Evolutionary conservation across 2,113 vertebrate genomes (phyloP).

Genomic region (Brachyhypopomus gauderio): DNA sequence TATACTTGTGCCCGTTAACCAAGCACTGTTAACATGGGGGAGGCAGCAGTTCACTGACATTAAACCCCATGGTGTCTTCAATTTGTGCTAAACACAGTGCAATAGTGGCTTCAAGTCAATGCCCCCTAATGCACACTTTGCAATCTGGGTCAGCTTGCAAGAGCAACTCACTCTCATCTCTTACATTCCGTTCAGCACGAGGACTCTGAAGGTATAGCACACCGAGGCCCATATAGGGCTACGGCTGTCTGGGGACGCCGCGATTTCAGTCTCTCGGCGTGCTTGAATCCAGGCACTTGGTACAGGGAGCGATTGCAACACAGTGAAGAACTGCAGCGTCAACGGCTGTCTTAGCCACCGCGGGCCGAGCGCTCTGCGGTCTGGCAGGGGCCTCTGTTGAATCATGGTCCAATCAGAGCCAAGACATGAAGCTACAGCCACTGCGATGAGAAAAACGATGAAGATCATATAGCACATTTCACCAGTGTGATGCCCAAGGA

Average conservation of each 20-base stretch:
- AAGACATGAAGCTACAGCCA: slow-evolving; percentile 19
- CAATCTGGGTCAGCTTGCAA: not conserved
- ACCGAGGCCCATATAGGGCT: not conserved
- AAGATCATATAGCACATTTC: slow-evolving; percentile 10
- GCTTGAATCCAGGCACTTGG: not conserved
- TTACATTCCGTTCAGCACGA: slow-evolving; percentile 9
- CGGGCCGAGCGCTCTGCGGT: slow-evolving; percentile 22
- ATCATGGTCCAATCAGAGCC: slow-evolving; percentile 23
- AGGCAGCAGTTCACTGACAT: not conserved
- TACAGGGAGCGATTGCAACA: slow-evolving; percentile 26
- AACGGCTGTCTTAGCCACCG: not conserved
- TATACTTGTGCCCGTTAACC: not conserved
- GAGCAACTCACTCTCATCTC: slow-evolving; percentile 3
- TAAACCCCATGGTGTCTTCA: slow-evolving; percentile 30
- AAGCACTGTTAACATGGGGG: not conserved
- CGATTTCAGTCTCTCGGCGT: slow-evolving; percentile 4
- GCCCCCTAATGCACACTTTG: slow-evolving; percentile 2
- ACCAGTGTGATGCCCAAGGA: slow-evolving; percentile 38
- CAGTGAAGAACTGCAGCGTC: slow-evolving; percentile 24
- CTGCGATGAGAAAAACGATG: slow-evolving; percentile 13
- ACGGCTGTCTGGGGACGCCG: not conserved
- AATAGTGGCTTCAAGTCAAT: slow-evolving; percentile 31
- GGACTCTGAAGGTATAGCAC: slow-evolving; percentile 22
- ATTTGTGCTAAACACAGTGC: slow-evolving; percentile 36
- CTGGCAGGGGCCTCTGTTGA: slow-evolving; percentile 35